These are phyloP conservation scores for Nomada lathburiana DNA, from an alignment of 2,888 invertebrate genomes.

Conservation along the genomic window DNA sequence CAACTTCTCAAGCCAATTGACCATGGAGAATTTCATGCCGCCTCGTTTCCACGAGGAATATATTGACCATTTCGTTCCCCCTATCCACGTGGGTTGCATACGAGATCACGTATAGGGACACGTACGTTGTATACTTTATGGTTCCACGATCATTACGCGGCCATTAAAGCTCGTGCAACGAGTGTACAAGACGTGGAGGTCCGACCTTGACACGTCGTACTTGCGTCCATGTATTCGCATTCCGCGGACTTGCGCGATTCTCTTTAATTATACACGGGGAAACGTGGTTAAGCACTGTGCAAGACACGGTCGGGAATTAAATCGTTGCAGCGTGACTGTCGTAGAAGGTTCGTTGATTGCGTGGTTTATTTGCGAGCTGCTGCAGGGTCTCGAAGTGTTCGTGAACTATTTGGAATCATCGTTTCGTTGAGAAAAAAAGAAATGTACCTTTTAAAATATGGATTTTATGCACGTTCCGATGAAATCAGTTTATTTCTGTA, in stretches of 20 bases:
- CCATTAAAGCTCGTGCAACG: slow-evolving; percentile 21
- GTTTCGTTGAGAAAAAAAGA: too few relatives aligned
- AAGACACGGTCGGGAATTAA: slow-evolving; percentile 9
- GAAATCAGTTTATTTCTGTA: too few relatives aligned
- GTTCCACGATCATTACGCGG: slow-evolving; percentile 19
- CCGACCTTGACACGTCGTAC: slow-evolving; percentile 52
- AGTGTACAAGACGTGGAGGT: slow-evolving; percentile 8
- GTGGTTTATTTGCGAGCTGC: not conserved
- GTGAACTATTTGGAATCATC: too few relatives aligned
- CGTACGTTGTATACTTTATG: slow-evolving; percentile 16
- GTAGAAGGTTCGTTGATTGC: slow-evolving; percentile 7
- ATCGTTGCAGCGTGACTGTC: slow-evolving; percentile 9
- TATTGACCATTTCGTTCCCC: slow-evolving; percentile 2
- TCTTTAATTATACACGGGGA: slow-evolving; percentile 45
- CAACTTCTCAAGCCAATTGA: not conserved
- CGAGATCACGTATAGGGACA: not conserved
- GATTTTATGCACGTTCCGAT: too few relatives aligned
- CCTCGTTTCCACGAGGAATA: slow-evolving; percentile 9
- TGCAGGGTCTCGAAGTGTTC: too few relatives aligned
- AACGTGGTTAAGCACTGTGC: slow-evolving; percentile 18
- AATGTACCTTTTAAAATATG: too few relatives aligned
- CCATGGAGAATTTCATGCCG: slow-evolving; percentile 8
- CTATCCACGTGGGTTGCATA: too few relatives aligned
- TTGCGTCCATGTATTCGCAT: slow-evolving; percentile 2
- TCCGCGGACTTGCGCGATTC: not conserved